These are phyloP conservation scores for Sorex fumeus DNA, from an alignment of 2,113 vertebrate species.

Conservation along the genomic window DNA sequence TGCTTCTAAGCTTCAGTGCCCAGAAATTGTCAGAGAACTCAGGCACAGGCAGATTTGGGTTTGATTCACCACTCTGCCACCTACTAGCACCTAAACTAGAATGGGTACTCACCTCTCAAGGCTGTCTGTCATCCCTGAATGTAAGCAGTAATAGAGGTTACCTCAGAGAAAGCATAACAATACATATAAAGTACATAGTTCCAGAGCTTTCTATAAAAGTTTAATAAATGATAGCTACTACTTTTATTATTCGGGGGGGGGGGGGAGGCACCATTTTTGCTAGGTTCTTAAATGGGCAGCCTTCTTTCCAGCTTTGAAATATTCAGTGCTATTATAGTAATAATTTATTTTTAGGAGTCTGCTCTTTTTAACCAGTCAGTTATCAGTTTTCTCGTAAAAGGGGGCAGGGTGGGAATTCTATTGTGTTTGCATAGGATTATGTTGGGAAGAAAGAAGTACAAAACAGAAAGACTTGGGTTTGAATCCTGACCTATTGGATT, in stretches of 20 bases:
- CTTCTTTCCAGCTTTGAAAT: slow-evolving; percentile 2
- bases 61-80: background rate
- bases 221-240: slow-evolving; percentile 48
- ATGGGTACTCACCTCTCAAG: background rate
- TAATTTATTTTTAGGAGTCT: background rate
- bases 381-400: slow-evolving; percentile 8
- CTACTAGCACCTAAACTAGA: background rate
- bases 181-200: background rate
- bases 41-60: background rate
- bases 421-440: background rate
- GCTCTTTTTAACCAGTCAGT: background rate
- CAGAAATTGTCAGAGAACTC: slow-evolving; percentile 41
- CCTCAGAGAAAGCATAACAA: background rate
- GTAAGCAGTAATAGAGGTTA: no score
- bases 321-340: background rate
- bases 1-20: slow-evolving; percentile 54
- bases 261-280: slow-evolving; percentile 29
- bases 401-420: background rate
- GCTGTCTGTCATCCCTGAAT: no score
- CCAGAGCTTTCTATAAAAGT: slow-evolving; percentile 50
- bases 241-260: slow-evolving; percentile 51
- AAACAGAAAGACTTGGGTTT: background rate
- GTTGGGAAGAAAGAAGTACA: background rate
- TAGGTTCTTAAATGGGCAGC: slow-evolving; percentile 2
- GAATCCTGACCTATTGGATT: background rate